A percentile compares a stretch with the other conserved stretches of the same genome.
These are phyloP conservation scores for Antrozous pallidus DNA, from an alignment of 2,797 vertebrate genomes.

Conservation along the genomic window DNA sequence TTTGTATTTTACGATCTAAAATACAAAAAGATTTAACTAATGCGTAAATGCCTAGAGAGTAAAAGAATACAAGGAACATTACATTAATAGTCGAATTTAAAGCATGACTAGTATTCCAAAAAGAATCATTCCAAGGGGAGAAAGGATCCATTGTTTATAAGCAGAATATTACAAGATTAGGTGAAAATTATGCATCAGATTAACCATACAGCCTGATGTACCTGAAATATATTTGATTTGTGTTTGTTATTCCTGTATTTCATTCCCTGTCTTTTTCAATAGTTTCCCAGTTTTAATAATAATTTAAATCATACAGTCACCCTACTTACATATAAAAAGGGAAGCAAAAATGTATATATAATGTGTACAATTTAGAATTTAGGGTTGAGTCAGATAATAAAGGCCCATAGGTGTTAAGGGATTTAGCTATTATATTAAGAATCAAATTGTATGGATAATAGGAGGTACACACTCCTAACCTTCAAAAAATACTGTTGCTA, in stretches of 20 bases:
- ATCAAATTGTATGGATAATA: background rate
- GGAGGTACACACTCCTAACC: background rate
- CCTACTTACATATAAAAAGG: background rate
- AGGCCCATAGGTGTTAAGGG: background rate
- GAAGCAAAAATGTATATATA: background rate
- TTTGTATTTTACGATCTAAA: background rate
- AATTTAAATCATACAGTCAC: background rate
- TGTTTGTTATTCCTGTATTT: background rate
- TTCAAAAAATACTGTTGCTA: background rate
- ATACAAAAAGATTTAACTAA: background rate
- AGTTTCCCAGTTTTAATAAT: background rate
- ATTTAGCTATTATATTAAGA: background rate
- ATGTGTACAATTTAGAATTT: background rate
- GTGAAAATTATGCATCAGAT: background rate
- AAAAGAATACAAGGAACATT: background rate
- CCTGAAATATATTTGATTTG: background rate
- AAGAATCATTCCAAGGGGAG: background rate
- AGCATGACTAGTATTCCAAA: background rate
- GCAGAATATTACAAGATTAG: background rate
- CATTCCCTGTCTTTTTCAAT: background rate
- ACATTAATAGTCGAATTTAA: background rate
- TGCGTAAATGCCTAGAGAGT: background rate
- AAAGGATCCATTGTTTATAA: background rate
- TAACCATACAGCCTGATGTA: background rate
- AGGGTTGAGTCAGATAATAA: background rate